Conservation (phyloP, 2,888 invertebrate genomes). For the Drosophila monieri region DNA sequence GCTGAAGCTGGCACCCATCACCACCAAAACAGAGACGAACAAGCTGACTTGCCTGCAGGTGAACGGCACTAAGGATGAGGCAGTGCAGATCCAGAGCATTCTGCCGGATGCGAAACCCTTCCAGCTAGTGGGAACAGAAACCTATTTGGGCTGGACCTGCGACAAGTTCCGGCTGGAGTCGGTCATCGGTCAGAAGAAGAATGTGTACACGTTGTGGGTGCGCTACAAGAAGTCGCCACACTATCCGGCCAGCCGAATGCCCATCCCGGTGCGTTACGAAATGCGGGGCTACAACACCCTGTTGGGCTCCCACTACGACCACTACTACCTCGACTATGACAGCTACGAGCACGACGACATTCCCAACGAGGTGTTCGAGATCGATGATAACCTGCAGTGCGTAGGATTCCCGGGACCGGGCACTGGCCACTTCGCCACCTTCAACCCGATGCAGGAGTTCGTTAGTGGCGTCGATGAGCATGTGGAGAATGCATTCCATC, state of each 20-base stretch:
- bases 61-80: constrained; percentile 88
- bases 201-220: constrained; percentile 95
- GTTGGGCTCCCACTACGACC: constrained; percentile 98
- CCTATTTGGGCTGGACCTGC: constrained; percentile 88
- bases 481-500: constrained; percentile 89
- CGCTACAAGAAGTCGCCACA: constrained; percentile 88
- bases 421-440: constrained; percentile 90
- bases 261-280: constrained; percentile 93
- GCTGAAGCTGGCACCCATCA: constrained; percentile 93
- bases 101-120: constrained; percentile 93
- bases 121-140: constrained; percentile 87
- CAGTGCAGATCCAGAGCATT: constrained; percentile 89
- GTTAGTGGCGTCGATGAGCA: constrained; percentile 91
- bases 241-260: constrained; percentile 84
- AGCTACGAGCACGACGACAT: constrained; percentile 88
- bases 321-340: constrained; percentile 94
- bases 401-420: constrained; percentile 95
- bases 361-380: constrained; percentile 88
- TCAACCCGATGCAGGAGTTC: constrained; percentile 97
- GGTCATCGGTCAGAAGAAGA: constrained; percentile 90
- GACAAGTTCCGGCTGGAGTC: constrained; percentile 91
- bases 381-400: constrained; percentile 88
- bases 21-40: constrained; percentile 89
- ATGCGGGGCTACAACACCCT: constrained; percentile 97
- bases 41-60: constrained; percentile 92